phyloP scores from a whole-genome alignment of 2,797 vertebrate genomes.

The Macroramphosus scolopax region DNA sequence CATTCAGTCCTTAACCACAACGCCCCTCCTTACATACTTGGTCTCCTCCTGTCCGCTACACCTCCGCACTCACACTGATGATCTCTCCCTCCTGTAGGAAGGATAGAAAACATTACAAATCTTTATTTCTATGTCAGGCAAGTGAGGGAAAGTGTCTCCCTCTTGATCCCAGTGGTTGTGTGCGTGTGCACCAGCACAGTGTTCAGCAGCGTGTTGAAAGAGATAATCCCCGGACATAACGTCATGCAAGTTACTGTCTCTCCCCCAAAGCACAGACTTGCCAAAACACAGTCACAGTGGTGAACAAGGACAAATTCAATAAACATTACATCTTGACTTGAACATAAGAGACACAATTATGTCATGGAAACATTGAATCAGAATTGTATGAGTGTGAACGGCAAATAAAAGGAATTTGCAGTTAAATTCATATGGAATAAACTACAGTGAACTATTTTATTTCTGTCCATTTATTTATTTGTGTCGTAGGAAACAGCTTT shows the following conservation, averaged over 20 bases:
- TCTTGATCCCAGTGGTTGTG: constrained; percentile 13
- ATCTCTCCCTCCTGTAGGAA: too few relatives aligned
- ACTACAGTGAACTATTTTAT: too few relatives aligned
- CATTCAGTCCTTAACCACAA: constrained; percentile 34
- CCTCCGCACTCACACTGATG: too few relatives aligned
- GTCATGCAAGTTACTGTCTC: constrained; percentile 46
- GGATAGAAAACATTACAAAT: too few relatives aligned
- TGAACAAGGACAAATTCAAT: constrained; percentile 35
- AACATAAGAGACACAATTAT: constrained; percentile 17
- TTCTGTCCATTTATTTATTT: too few relatives aligned
- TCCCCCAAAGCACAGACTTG: constrained; percentile 27
- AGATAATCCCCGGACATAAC: constrained; percentile 43
- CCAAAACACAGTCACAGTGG: constrained; percentile 44
- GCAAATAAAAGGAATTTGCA: constrained; percentile 20
- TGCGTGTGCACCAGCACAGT: constrained; percentile 29
- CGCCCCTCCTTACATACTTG: too few relatives aligned
- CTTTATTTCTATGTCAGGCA: too few relatives aligned
- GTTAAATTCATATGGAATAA: too few relatives aligned
- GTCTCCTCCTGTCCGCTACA: too few relatives aligned
- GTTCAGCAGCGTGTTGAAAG: constrained; percentile 22
- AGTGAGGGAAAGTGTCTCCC: constrained; percentile 16
- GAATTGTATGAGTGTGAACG: constrained; percentile 17
- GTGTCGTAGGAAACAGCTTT: too few relatives aligned
- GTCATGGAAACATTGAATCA: constrained; percentile 51
- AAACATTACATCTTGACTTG: constrained; percentile 43